Base-by-base conservation (phyloP, 1,140 invertebrate genomes). In the Centruroides sculpturatus region DNA sequence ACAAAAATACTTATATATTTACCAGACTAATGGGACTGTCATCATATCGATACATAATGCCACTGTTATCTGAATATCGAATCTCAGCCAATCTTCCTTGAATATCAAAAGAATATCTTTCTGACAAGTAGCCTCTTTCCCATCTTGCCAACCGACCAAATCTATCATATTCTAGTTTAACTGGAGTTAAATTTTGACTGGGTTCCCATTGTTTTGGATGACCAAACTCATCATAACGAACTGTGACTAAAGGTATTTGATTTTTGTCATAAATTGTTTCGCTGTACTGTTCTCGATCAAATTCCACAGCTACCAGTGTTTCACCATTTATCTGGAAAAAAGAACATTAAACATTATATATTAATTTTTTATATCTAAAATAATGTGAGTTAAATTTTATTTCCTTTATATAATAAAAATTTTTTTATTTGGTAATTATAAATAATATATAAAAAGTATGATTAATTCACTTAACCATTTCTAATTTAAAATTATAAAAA, bases 141-240 rank as follows among this genome's bases (percentile, higher is more conserved):
- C 92, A 95, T 23, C 83, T 83, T 64, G 89, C 85, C n/a, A 96
- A 82, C 57, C 90, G 81, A 66, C 93, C 92, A 74, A 92, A 93
- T 60, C 78, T 65, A 60, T 72, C 72, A 65, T 77, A 77, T 3
- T 72, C 72, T 9, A 78, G 64, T 61, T 74, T 74, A 53, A 77
- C 68, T n/a, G 70, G 64, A 13, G 73, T 68, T 56, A 76, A 69
- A 50, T 69, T 70, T 50, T 68, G 71, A 35, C 68, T 69, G 7
- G 76, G 74, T 10, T 70, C 65, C 69, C 76, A 74, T 52, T 71
- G 69, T 5, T 69, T 66, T 78, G 92, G 92, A 36, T 93, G 73
- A 0, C 92, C 92, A 50, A 85, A 84, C 11, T 83, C 83, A 71
- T 95, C 89, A 70, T 91, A 96, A 35, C 83, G 83, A 6, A 94